Base-by-base conservation (phyloP, 1,140 invertebrate species). In the Lepidotrigona ventralis region DNA sequence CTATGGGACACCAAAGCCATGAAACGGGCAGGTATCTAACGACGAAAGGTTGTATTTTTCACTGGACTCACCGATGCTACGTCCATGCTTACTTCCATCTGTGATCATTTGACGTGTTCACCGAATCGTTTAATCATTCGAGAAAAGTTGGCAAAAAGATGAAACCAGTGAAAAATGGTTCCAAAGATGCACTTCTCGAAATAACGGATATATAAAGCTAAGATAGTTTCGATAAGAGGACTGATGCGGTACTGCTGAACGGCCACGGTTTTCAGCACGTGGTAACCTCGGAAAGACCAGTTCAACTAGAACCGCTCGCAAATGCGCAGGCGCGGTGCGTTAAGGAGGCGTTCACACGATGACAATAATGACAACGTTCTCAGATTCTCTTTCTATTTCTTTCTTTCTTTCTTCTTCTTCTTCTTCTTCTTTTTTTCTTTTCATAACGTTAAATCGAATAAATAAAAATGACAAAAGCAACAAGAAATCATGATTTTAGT, bases 191-290 rank as follows among this genome's bases (percentile, higher is more conserved):
- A 39, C 39, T 46, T 8, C 8, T 53, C 23, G 33, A 78, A 70
- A 26, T 69, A 60, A 60, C 60, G 53, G 39, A 68, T 2, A 23
- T 17, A 9, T 19, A 11, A 11, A n/a, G 0, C 14, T 15, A 15
- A 51, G 21, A 26, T n/a, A 51, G 69, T 73, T 19, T 21, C 58
- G 81, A 33, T 17, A 77, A 19, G 26, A 51, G 26, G 51, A 29
- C 39, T 60, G 58, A 64, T 75, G n/a, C 60, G 68, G 21, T 56
- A 89, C 76, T 88, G 85, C 53, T 26, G 33, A 78, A 79, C 75
- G 58, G 63, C 53, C 79, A 78, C 85, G 84, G 83, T 81, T 89
- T 86, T 72, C 78, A 83, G 81, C 85, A 91, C 82, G 87, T 90
- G 90, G 78, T 84, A 72, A 68, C 79, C 64, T 51, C 33, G 9